Base-by-base conservation (phyloP, 1,140 invertebrate species). In the Glossosoma conforme region DNA sequence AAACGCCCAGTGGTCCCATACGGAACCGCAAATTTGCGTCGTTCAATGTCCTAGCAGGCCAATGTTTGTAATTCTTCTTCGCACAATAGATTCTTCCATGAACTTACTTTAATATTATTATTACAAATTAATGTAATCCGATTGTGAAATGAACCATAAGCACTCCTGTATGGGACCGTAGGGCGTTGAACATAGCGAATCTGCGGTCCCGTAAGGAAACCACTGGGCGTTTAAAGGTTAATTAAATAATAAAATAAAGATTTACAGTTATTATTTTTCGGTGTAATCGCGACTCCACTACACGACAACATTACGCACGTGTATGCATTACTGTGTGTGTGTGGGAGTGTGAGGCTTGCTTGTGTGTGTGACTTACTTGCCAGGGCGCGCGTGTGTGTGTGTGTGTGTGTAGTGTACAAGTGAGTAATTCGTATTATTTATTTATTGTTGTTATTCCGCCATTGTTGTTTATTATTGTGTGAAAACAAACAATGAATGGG, bases 401-500 rank as follows among this genome's bases (percentile, higher is more conserved):
- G 28, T 40, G 38, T 17, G 40, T 30, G 10, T 28, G 24, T 28
- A 28, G 24, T n/a, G n/a, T n/a, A n/a, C n/a, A n/a, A 44, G 32
- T 50, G 47, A 42, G 38, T 50, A 50, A 33, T 35, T 42, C 43
- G 38, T 42, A 22, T 43, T 50, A 50, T 50, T 50, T n/a, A n/a
- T n/a, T n/a, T n/a, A n/a, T n/a, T n/a, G n/a, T n/a, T n/a, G n/a
- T n/a, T n/a, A n/a, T n/a, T n/a, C n/a, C 22, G 47, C 47, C 43
- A 50, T 50, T 50, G 47, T 50, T 42, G 37, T 19, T 24, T 25
- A 14, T 28, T 50, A 20, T 50, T 50, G 47, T 50, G 47, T 50
- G 47, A 42, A 50, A 50, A 50, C 43, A 42, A 50, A 50, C 47
- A 35, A 50, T 50, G 47, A 50, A 50, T 50, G 47, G 47, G 43